Base-by-base conservation (phyloP, 2,797 vertebrate species). In the Phataginus tricuspis region DNA sequence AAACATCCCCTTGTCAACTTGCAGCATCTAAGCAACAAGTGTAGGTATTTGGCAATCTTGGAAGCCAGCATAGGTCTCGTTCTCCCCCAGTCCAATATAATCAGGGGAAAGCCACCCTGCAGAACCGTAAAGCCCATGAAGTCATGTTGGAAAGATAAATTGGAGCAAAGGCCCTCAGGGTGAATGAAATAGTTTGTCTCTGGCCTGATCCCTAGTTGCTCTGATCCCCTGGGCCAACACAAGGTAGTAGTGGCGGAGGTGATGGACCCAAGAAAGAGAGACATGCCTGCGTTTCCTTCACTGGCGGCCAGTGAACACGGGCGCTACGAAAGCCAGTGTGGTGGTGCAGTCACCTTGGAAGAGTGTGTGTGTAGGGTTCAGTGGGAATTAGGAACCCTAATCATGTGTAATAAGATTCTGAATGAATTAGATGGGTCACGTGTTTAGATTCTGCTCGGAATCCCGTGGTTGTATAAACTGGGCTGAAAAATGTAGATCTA, bases 1-100 rank as follows among this genome's bases (percentile, higher is more conserved):
- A 89, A 95, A 77, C 86, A 90, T 42, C 86, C 64, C 93, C 72
- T 19, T 34, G 86, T 95, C 55, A 89, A 91, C 89, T 88, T 91
- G 82, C 37, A 84, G 59, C 51, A 86, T 55, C 39, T 63, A 92
- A 86, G 89, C 49, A 15, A 59, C 8, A 88, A 93, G 59, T 61
- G 82, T 72, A 89, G 92, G 96, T 94, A 90, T 94, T 91, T 95
- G 92, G 77, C 79, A 86, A 86, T 39, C 7, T 53, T 37, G 74
- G 68, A 95, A 80, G 42, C 45, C 77, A 91, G 23, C 1, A 1
- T 14, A 37, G 25, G 53, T 91, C n/a, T 42, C 69, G 72, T 49
- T 83, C 6, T 72, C 55, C 55, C 53, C 29, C 45, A 64, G 57
- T 96, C 18, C 66, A 92, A 80, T 37, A 68, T 92, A 86, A 66